phyloP scores from a whole-genome alignment of 2,113 vertebrate genomes.

The Okapia johnstoni region DNA sequence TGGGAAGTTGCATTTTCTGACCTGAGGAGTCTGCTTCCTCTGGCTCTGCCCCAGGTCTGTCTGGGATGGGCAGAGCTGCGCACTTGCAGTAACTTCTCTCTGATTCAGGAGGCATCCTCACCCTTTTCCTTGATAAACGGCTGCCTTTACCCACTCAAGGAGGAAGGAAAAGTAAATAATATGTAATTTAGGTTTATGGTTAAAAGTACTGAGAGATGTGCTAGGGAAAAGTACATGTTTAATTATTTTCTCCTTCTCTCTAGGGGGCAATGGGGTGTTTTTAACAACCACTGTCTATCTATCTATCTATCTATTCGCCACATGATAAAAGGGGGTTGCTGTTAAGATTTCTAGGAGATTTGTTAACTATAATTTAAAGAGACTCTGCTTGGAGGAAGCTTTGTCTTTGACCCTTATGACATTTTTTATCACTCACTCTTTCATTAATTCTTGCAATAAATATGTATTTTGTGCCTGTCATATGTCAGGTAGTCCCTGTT shows the following conservation, averaged over 20 bases:
- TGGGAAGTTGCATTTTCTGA: background rate
- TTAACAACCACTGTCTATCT: background rate
- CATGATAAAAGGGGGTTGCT: background rate
- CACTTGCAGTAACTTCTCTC: background rate
- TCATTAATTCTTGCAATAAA: background rate
- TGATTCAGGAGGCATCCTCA: background rate
- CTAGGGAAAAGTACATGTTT: background rate
- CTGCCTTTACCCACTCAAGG: background rate
- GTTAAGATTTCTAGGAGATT: background rate
- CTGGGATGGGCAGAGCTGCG: background rate
- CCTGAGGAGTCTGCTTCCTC: background rate
- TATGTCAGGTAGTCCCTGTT: background rate
- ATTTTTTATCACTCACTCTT: background rate
- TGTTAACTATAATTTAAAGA: background rate
- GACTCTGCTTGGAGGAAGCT: no score
- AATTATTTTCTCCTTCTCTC: background rate
- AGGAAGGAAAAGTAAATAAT: constrained; percentile 7
- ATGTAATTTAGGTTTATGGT: background rate
- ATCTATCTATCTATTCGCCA: no score
- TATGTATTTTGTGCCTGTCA: background rate
- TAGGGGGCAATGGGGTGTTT: background rate
- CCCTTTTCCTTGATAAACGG: background rate
- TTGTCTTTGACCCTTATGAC: background rate
- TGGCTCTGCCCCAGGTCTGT: background rate
- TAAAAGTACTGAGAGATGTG: background rate